phyloP scores from a whole-genome alignment of 2,888 invertebrate genomes.

The Agrilus cyanescens region DNA sequence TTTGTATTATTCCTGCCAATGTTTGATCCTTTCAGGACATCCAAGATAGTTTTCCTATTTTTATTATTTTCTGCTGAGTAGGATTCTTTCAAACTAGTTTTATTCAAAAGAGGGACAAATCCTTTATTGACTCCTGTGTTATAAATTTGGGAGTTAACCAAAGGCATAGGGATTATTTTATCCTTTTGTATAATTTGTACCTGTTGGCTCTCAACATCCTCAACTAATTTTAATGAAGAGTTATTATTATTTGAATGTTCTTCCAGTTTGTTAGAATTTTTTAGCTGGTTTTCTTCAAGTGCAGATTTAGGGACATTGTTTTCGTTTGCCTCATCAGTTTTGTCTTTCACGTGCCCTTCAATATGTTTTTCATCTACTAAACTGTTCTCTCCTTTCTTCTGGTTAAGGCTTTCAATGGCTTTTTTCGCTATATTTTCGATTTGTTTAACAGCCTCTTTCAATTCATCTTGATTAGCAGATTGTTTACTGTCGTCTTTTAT shows the following conservation, averaged over 20 bases:
- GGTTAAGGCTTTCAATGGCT: conserved; percentile 28
- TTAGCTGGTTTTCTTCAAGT: not conserved
- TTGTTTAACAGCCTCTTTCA: conserved; percentile 28
- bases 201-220: not conserved
- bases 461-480: conserved; percentile 18
- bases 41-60: not conserved
- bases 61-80: too few species aligned
- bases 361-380: conserved; percentile 2
- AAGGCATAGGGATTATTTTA: too few species aligned
- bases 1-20: not conserved
- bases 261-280: not conserved
- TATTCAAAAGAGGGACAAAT: too few species aligned
- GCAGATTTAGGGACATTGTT: too few species aligned
- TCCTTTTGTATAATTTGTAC: not conserved
- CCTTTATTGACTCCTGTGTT: too few species aligned
- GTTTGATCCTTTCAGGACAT: conserved; percentile 1
- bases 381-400: conserved; percentile 12
- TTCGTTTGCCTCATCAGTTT: too few species aligned
- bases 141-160: too few species aligned
- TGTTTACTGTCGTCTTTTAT: conserved; percentile 37
- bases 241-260: not conserved
- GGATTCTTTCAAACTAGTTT: too few species aligned
- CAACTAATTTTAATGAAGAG: not conserved
- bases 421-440: conserved; percentile 30
- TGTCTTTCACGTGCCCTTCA: too few species aligned